Evolutionary conservation across 2,888 invertebrate species (phyloP).

Genomic region (Laothoe populi): DNA sequence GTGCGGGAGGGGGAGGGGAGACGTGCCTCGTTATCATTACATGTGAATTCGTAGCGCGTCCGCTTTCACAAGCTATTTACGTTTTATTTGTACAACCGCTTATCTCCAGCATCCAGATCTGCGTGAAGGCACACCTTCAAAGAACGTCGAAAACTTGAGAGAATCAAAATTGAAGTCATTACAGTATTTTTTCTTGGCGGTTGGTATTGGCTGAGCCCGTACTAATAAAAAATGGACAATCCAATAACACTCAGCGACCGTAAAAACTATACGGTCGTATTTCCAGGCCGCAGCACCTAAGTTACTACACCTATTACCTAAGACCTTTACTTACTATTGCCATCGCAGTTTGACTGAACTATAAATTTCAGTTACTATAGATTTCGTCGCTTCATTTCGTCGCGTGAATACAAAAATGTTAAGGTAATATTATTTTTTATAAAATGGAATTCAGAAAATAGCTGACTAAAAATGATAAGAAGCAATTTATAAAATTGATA

Average conservation of each 20-base stretch:
- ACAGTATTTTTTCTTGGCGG: too few species aligned
- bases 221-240: too few species aligned
- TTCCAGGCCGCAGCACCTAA: too few species aligned
- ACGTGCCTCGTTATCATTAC: slow-evolving; percentile 14
- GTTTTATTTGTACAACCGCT: slow-evolving; percentile 22
- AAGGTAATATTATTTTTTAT: background rate
- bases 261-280: too few species aligned
- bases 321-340: too few species aligned
- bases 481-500: slow-evolving; percentile 18
- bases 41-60: slow-evolving; percentile 23
- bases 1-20: background rate
- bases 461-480: slow-evolving; percentile 14
- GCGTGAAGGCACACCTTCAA: background rate
- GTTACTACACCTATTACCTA: too few species aligned
- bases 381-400: background rate
- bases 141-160: background rate
- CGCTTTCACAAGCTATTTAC: slow-evolving; percentile 22
- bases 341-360: background rate
- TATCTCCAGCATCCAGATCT: slow-evolving; percentile 17
- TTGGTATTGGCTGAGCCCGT: too few species aligned
- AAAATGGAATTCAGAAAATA: slow-evolving; percentile 8
- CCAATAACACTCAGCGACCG: too few species aligned
- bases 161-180: background rate
- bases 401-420: background rate
- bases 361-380: background rate